These are phyloP conservation scores for Anastrepha obliqua DNA, from an alignment of 1,140 invertebrate genomes.

Conservation along the genomic window DNA sequence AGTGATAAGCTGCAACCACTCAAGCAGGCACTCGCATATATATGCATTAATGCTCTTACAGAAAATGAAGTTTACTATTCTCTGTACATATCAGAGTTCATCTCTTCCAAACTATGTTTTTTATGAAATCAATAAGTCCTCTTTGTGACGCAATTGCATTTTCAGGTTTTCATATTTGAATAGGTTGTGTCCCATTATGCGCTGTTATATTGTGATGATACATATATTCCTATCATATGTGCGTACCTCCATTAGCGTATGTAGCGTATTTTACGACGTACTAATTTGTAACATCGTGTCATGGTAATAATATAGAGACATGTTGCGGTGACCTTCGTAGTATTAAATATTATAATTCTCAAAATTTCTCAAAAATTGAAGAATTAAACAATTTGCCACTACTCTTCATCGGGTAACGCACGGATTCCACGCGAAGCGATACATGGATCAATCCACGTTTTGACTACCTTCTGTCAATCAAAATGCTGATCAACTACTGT, in stretches of 20 bases:
- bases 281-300: not conserved
- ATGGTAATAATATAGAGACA: not conserved
- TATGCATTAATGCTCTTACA: not conserved
- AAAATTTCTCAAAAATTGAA: too few species aligned
- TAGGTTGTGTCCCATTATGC: not conserved
- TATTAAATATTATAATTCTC: too few species aligned
- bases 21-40: conserved; percentile 9
- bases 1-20: conserved; percentile 48
- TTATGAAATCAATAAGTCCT: conserved; percentile 3
- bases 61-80: not conserved
- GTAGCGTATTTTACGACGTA: not conserved
- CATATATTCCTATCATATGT: not conserved
- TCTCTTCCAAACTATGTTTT: not conserved
- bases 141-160: conserved; percentile 36
- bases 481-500: too few species aligned
- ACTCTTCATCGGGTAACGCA: too few species aligned
- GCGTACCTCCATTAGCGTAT: not conserved
- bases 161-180: not conserved
- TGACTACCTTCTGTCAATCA: too few species aligned
- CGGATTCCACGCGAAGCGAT: too few species aligned
- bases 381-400: too few species aligned
- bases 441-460: too few species aligned
- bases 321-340: too few species aligned
- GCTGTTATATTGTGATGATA: too few species aligned
- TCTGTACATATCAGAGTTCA: not conserved